phyloP scores from a whole-genome alignment of 2,113 vertebrate species.

The Sminthopsis crassicaudata region DNA sequence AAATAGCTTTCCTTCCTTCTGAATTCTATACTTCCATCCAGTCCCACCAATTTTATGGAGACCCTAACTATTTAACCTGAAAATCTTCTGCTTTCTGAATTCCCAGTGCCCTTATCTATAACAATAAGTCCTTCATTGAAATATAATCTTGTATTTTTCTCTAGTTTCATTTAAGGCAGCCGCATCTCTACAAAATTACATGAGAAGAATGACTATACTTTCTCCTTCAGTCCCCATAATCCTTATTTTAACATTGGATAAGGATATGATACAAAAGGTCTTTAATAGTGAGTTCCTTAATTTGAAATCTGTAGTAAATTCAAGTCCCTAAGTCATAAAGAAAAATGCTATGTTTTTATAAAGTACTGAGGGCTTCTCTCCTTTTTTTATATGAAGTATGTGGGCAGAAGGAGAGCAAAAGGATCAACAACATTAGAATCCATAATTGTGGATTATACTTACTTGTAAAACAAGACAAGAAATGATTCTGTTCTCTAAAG shows the following conservation, averaged over 20 bases:
- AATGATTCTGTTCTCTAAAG: background rate
- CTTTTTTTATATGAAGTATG: background rate
- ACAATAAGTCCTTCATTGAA: constrained; percentile 13
- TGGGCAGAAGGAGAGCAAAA: background rate
- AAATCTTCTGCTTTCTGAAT: background rate
- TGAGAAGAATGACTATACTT: background rate
- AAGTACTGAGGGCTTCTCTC: background rate
- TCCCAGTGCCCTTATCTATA: background rate
- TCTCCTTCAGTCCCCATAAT: background rate
- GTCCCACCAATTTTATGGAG: background rate
- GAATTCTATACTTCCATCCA: background rate
- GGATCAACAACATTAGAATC: constrained; percentile 15
- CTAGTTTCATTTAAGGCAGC: background rate
- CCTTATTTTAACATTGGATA: background rate
- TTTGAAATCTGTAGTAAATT: background rate
- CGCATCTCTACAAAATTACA: constrained; percentile 6
- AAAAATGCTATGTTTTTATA: background rate
- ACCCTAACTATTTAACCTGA: background rate
- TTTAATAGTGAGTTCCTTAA: background rate
- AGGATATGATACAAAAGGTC: background rate
- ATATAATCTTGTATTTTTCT: background rate
- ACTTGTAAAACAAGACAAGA: background rate
- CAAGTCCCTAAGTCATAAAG: background rate
- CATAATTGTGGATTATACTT: background rate
- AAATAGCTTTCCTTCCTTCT: background rate